Conservation (phyloP, 2,113 vertebrate genomes). For the Cisticola juncidis region DNA sequence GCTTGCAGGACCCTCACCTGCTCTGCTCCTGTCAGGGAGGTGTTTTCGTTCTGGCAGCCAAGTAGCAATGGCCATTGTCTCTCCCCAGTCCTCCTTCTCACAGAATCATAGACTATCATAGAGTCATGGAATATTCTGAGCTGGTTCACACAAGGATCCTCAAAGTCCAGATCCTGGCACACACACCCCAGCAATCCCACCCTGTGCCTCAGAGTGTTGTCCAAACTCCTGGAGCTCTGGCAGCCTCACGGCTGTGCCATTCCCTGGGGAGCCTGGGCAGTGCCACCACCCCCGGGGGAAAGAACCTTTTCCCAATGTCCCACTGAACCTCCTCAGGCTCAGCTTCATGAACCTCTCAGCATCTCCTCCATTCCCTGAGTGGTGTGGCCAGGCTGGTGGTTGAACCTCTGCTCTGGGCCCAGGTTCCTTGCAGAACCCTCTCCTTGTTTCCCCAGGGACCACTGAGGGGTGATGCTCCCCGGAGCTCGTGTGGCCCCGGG, state of each 20-base stretch:
- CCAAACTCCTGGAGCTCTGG: background rate
- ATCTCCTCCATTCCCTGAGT: background rate
- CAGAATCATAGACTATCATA: too few relatives aligned
- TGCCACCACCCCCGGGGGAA: background rate
- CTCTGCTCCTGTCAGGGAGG: fast-evolving
- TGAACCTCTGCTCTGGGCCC: background rate
- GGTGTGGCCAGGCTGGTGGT: background rate
- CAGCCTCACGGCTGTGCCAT: fast-evolving
- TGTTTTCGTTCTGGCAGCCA: background rate
- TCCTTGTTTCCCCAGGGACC: background rate
- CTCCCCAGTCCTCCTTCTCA: background rate
- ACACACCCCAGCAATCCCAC: background rate
- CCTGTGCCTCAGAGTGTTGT: fast-evolving
- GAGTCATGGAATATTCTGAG: too few relatives aligned
- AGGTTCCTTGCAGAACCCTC: background rate
- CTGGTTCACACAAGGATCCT: background rate
- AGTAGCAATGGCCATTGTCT: fast-evolving
- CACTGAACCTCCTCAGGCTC: fast-evolving
- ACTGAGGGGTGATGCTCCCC: background rate
- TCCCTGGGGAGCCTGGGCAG: background rate
- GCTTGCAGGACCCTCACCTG: background rate
- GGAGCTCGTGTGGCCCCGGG: fast-evolving
- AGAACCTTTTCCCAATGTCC: background rate
- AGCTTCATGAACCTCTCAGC: background rate
- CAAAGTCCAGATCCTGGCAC: too few relatives aligned